Evolutionary conservation across 1,140 invertebrate species (phyloP), one percentile per base, ranked within the genome.

Genomic region (Drosophila pallidifrons): DNA sequence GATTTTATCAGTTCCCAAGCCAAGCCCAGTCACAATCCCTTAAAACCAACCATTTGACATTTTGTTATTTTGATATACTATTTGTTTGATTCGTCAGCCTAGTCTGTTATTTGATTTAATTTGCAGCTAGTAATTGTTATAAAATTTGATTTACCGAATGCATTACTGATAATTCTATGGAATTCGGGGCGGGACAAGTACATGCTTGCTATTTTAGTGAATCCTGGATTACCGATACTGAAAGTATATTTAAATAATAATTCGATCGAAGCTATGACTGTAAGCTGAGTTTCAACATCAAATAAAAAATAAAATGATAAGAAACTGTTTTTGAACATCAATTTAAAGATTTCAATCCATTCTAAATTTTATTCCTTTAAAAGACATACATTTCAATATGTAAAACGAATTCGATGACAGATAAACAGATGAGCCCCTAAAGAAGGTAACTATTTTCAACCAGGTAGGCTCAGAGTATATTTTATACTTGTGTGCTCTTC

Each of bases 61-160:
- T 57, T 60, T 82, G 73, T 71, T 87, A 88, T 88, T 88, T 87
- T 87, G 83, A 83, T 88, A 87, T 66, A 88, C 77, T 87, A 88
- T 80, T 87, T 75, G 65, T 77, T 77, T 64, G 70, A 66, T 65
- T 87, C 52, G 51, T 46, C 49, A 52, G 52, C 43, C 54, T 68
- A 51, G 59, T 80, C 67, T 72, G 75, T 61, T 69, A 75, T 77
- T 77, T 88, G 82, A 88, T 88, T 87, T 69, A 89, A 88, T 87
- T 87, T 83, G 65, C 71, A 59, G 54, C 65, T 45, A 58, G 52
- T 77, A 85, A 85, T 85, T 85, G 78, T 82, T 66, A 51, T 54
- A 65, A 77, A 88, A 79, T 77, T 88, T 61, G 77, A 77, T 76
- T 87, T 81, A 16, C 30, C 47, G 35, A 60, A 60, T 13, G 32